These are phyloP conservation scores for Drosophila lowei DNA, from an alignment of 1,140 invertebrate genomes.

Conservation along the genomic window DNA sequence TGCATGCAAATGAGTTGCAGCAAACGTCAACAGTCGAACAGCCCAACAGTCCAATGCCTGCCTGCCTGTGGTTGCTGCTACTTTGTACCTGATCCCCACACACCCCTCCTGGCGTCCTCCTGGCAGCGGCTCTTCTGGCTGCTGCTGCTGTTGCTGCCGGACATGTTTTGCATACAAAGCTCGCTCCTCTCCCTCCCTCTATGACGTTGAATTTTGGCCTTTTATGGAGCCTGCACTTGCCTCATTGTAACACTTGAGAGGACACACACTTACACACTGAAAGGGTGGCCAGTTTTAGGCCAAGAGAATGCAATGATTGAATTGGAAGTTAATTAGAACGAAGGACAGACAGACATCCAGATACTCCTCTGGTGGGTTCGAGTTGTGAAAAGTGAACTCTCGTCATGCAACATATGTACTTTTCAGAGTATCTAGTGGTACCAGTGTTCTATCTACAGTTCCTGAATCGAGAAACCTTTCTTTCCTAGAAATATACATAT, in stretches of 20 bases:
- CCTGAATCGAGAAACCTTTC: slow-evolving; percentile 1
- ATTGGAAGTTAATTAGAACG: slow-evolving; percentile 45
- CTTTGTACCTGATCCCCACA: slow-evolving; percentile 61
- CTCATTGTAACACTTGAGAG: slow-evolving; percentile 35
- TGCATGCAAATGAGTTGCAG: slow-evolving; percentile 74
- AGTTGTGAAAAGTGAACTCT: no score
- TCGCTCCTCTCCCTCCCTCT: slow-evolving; percentile 1
- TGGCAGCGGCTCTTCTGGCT: slow-evolving; percentile 10
- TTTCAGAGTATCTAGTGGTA: background rate
- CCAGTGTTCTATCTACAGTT: slow-evolving; percentile 12
- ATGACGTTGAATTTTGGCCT: slow-evolving; percentile 57
- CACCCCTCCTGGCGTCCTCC: slow-evolving; percentile 9
- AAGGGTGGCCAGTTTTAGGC: slow-evolving; percentile 26
- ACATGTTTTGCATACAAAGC: slow-evolving; percentile 75
- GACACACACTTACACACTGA: slow-evolving; percentile 11
- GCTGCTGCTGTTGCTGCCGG: slow-evolving; percentile 20
- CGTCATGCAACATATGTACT: background rate
- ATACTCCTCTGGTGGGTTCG: no score
- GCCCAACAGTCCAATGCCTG: slow-evolving; percentile 38
- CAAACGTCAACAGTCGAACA: slow-evolving; percentile 25
- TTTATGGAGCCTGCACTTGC: slow-evolving; percentile 38
- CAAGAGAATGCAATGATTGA: slow-evolving; percentile 18
- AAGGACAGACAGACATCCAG: background rate
- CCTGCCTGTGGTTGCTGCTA: slow-evolving; percentile 11
- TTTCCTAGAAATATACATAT: slow-evolving; percentile 21